These are phyloP conservation scores for Lepus timidus DNA, from an alignment of 2,113 vertebrate species.

Conservation along the genomic window DNA sequence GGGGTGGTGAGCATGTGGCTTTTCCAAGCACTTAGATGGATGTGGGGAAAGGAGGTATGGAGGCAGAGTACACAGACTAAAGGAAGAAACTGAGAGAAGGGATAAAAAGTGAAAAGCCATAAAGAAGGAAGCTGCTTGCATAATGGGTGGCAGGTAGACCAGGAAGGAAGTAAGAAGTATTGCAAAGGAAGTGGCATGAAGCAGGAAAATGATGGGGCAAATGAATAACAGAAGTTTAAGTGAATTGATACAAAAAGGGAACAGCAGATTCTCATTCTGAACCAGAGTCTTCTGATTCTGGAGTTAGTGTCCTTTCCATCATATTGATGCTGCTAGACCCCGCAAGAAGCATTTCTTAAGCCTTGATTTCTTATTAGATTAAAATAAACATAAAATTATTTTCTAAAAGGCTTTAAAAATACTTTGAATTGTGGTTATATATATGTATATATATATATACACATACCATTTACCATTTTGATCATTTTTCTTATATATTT, in stretches of 20 bases:
- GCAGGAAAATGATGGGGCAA: neutral
- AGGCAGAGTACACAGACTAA: neutral
- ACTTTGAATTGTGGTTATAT: too few species aligned
- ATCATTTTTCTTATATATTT: neutral
- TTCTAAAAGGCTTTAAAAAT: too few species aligned
- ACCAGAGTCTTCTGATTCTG: neutral
- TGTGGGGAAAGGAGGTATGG: neutral
- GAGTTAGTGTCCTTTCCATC: neutral
- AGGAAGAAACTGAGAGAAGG: neutral
- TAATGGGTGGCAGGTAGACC: neutral
- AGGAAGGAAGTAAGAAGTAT: neutral
- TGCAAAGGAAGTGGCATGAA: neutral
- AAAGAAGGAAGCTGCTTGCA: neutral
- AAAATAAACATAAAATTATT: too few species aligned
- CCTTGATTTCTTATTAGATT: too few species aligned
- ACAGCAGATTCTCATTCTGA: conserved; percentile 2
- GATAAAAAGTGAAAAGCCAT: neutral
- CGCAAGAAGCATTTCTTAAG: neutral
- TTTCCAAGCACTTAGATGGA: neutral
- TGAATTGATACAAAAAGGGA: neutral
- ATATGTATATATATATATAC: too few species aligned
- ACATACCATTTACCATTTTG: neutral
- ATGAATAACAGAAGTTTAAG: neutral
- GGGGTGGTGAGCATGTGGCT: neutral
- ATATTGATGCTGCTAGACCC: neutral